Evolutionary conservation across 2,113 vertebrate genomes (phyloP).

Genomic region (Motacilla tschutschensis): DNA sequence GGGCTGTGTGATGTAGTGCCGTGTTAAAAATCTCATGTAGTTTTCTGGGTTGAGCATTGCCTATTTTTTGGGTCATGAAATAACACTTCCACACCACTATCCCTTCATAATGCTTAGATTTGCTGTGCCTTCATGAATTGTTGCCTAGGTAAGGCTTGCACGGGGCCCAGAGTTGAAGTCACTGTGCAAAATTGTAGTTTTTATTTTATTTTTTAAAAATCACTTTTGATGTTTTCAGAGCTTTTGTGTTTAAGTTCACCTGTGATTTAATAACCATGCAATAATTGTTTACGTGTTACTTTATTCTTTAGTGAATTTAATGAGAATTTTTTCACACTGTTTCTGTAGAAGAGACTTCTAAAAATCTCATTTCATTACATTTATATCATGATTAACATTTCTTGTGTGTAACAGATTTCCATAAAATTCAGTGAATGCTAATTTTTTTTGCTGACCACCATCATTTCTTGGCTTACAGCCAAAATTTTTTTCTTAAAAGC

Average conservation of each 20-base stretch:
- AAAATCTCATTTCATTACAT: neutral
- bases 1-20: neutral
- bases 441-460: fast-evolving
- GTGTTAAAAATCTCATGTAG: neutral
- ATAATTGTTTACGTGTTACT: fast-evolving
- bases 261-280: neutral
- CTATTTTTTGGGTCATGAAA: neutral
- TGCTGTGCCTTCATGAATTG: neutral
- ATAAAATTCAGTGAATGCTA: neutral
- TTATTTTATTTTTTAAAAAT: neutral
- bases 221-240: neutral
- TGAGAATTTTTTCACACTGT: neutral
- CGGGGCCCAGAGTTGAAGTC: neutral
- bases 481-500: neutral
- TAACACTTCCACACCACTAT: neutral
- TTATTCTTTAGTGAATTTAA: neutral
- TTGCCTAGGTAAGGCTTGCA: neutral
- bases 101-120: neutral
- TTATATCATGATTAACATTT: neutral
- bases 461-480: neutral
- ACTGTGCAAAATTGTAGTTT: neutral
- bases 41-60: neutral
- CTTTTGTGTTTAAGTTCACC: neutral
- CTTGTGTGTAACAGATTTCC: neutral
- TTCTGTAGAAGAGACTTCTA: neutral